Conservation (phyloP, 2,888 invertebrate genomes). For the Pheosia tremula region DNA sequence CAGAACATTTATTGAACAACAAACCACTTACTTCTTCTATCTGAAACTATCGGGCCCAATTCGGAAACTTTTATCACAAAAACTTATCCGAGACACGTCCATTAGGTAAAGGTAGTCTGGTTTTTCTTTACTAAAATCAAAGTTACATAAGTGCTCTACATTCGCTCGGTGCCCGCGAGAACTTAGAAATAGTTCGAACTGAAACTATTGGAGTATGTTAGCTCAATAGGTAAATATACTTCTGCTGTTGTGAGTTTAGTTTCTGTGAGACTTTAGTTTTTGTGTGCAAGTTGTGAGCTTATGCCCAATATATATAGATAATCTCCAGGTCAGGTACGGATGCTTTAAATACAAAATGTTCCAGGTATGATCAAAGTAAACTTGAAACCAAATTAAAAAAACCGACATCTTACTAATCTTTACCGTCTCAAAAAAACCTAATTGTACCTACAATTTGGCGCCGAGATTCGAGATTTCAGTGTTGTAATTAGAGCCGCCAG, state of each 20-base stretch:
- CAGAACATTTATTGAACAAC: conserved; percentile 34
- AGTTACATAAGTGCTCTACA: conserved; percentile 38
- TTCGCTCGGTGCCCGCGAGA: conserved; percentile 25
- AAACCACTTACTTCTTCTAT: conserved; percentile 22
- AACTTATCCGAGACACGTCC: conserved; percentile 32
- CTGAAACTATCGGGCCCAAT: conserved; percentile 37
- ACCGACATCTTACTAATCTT: conserved; percentile 31
- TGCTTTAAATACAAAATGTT: too few species aligned
- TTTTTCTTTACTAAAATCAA: conserved; percentile 45
- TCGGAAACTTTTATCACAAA: conserved; percentile 32
- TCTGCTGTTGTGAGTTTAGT: background rate
- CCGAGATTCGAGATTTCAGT: conserved; percentile 55
- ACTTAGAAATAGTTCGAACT: conserved; percentile 31
- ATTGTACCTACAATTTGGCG: conserved; percentile 48
- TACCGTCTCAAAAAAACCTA: conserved; percentile 41
- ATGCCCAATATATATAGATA: too few species aligned
- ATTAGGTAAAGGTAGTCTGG: conserved; percentile 32
- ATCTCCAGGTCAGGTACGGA: too few species aligned
- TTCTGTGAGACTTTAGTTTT: background rate
- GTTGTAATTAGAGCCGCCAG: conserved; percentile 64
- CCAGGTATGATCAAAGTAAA: background rate
- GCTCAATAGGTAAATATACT: conserved; percentile 1
- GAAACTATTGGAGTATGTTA: conserved; percentile 8
- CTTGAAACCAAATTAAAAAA: conserved; percentile 26
- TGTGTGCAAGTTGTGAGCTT: too few species aligned